These are phyloP conservation scores for Dicyrtoma fusca DNA, from an alignment of 2,888 invertebrate genomes.

Conservation along the genomic window DNA sequence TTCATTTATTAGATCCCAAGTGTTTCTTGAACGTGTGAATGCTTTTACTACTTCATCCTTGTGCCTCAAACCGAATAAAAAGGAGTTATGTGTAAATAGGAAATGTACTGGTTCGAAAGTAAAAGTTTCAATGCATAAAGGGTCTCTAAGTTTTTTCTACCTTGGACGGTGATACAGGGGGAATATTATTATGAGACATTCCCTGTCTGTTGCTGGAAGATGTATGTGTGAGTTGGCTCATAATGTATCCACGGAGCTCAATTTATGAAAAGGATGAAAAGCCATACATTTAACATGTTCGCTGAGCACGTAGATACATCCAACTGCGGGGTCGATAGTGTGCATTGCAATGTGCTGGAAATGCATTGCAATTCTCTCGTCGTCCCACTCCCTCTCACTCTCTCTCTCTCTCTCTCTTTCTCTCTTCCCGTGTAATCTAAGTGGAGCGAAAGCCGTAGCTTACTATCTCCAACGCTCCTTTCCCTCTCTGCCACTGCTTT, in stretches of 20 bases:
- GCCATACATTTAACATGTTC: background rate
- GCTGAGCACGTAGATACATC: background rate
- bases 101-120: no score
- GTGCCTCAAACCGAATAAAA: no score
- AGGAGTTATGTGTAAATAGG: no score
- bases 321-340: conserved; percentile 14
- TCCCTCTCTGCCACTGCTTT: background rate
- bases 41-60: no score
- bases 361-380: conserved; percentile 23
- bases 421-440: background rate
- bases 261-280: background rate
- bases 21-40: no score
- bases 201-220: no score
- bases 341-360: conserved; percentile 20
- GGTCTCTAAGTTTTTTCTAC: no score
- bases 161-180: no score
- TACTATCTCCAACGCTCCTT: background rate
- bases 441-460: background rate
- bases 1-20: no score
- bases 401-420: conserved; percentile 9
- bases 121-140: no score
- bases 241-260: background rate
- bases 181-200: no score
- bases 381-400: conserved; percentile 1
- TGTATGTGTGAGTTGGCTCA: no score